Evolutionary conservation across 2,888 invertebrate genomes (phyloP), one percentile per base, ranked within the genome.

Genomic region (Mongoloraphidia duomilia): DNA sequence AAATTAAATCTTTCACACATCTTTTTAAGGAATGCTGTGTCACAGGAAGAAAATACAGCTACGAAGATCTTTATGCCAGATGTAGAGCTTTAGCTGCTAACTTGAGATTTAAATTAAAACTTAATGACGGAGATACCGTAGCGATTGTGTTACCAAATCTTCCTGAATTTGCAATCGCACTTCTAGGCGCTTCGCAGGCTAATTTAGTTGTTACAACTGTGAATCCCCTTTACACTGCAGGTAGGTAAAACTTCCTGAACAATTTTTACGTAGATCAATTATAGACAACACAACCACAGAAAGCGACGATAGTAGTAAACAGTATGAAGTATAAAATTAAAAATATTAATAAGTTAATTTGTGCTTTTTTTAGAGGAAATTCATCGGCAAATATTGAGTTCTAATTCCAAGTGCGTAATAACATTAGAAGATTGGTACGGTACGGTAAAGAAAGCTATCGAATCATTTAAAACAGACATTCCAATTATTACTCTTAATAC

Each of bases 281-380:
- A n/a, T n/a, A n/a, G n/a, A n/a, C n/a, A n/a, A n/a, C n/a, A n/a
- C n/a, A n/a, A n/a, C n/a, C n/a, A n/a, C n/a, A n/a, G n/a, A n/a
- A n/a, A n/a, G n/a, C n/a, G n/a, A n/a, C n/a, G n/a, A n/a, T n/a
- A n/a, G n/a, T n/a, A n/a, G n/a, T n/a, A n/a, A n/a, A n/a, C n/a
- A n/a, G n/a, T n/a, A n/a, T n/a, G 4, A 17, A 4, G 17, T 4
- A 17, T 26, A 26, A 26, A 26, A 26, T n/a, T n/a, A 26, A 26
- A 6, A 6, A 6, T 26, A 26, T 26, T 26, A 26, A 26, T 26
- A 26, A 6, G 26, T 26, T 6, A 26, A 26, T 6, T 26, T 3
- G 6, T 26, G 6, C 6, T 26, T 1, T 52, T 75, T 75, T 36
- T 69, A 85, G 86, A 78, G 56, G 87, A 87, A 73, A 77, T 86